phyloP scores from a whole-genome alignment of 2,797 vertebrate species.

The Anabacerthia variegaticeps region DNA sequence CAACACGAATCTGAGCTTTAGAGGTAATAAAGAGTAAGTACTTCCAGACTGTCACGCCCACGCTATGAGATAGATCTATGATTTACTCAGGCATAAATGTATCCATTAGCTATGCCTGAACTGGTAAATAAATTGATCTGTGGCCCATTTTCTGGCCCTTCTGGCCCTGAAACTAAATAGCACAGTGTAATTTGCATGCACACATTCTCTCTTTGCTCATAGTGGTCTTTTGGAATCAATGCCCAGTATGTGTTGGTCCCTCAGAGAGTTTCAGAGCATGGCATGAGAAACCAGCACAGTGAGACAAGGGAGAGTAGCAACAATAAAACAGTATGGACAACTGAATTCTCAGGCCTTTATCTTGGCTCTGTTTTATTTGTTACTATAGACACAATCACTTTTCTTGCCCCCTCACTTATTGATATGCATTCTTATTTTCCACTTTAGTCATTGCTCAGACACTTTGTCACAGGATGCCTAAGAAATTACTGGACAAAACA shows the following conservation, averaged over 20 bases:
- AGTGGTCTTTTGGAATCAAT: not conserved
- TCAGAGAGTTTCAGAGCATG: not conserved
- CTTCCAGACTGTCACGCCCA: not conserved
- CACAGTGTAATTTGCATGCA: not conserved
- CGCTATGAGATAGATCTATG: not conserved
- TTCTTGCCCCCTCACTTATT: not conserved
- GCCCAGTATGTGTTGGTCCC: not conserved
- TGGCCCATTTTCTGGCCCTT: not conserved
- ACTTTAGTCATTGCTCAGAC: not conserved
- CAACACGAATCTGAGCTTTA: not conserved
- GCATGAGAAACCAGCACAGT: not conserved
- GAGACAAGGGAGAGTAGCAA: not conserved
- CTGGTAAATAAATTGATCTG: not conserved
- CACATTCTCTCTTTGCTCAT: not conserved
- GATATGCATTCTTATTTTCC: not conserved
- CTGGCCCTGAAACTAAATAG: not conserved
- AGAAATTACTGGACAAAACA: not conserved
- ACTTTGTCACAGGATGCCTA: not conserved
- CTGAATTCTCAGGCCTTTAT: not conserved
- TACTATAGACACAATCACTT: not conserved
- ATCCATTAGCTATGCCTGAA: not conserved
- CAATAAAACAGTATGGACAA: not conserved
- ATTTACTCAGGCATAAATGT: not conserved
- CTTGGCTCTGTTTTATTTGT: not conserved
- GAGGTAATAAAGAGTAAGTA: not conserved